Evolutionary conservation across 2,113 vertebrate species (phyloP).

Genomic region (Muscicapa adusta): DNA sequence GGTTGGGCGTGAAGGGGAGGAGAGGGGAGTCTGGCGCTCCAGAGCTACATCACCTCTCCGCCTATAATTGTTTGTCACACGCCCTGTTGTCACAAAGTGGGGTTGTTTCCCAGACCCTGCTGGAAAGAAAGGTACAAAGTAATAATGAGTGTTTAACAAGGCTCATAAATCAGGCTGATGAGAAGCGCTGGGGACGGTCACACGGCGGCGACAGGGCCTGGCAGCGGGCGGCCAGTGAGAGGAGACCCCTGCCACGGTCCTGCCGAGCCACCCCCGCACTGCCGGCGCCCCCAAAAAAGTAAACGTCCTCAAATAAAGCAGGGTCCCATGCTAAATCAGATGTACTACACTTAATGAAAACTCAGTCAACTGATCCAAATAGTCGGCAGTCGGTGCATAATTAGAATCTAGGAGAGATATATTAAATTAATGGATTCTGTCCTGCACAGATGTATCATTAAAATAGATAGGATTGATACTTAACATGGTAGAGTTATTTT

Average conservation of each 20-base stretch:
- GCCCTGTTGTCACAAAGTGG: conserved; percentile 43
- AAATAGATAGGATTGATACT: conserved; percentile 21
- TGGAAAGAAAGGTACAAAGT: conserved; percentile 67
- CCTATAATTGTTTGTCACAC: conserved; percentile 50
- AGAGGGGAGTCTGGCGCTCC: neutral
- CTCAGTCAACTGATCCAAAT: neutral
- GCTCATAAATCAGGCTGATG: conserved; percentile 79
- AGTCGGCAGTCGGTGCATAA: neutral
- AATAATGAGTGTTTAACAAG: conserved; percentile 82
- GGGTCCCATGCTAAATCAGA: neutral
- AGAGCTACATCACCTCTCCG: conserved; percentile 17
- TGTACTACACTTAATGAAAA: neutral
- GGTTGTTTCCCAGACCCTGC: conserved; percentile 54
- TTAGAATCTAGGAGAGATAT: neutral
- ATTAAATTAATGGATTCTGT: conserved; percentile 38
- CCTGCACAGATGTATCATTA: conserved; percentile 2
- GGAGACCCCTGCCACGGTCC: neutral
- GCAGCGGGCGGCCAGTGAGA: neutral
- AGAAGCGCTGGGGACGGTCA: conserved; percentile 7
- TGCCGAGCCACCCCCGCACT: neutral
- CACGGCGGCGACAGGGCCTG: neutral
- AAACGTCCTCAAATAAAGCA: neutral
- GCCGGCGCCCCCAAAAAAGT: neutral
- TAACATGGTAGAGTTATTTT: conserved; percentile 1
- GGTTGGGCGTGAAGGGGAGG: neutral